Base-by-base conservation (phyloP, 1,140 invertebrate species). In the Calosoma granatense region DNA sequence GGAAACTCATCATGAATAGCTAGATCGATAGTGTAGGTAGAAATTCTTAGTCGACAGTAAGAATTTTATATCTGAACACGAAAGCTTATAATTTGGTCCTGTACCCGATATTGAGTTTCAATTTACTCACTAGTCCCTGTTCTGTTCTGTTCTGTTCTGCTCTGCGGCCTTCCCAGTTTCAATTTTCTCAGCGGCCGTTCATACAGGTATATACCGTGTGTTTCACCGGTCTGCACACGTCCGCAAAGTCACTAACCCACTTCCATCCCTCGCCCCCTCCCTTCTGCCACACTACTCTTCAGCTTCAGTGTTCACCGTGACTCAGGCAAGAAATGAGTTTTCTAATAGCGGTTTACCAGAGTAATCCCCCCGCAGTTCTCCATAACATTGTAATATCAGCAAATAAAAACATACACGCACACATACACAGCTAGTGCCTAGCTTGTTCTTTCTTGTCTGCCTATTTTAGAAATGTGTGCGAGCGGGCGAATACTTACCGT, bases 1-100 rank as follows among this genome's bases (percentile, higher is more conserved):
- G n/a, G n/a, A n/a, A 6, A 6, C 26, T 36, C 26, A 36, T 36
- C n/a, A n/a, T n/a, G n/a, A n/a, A n/a, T n/a, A n/a, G n/a, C n/a
- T n/a, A n/a, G n/a, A n/a, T n/a, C n/a, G n/a, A n/a, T n/a, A n/a
- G n/a, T n/a, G n/a, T n/a, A n/a, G n/a, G n/a, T n/a, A n/a, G n/a
- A n/a, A n/a, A n/a, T n/a, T n/a, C n/a, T n/a, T n/a, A n/a, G n/a
- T n/a, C n/a, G n/a, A n/a, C n/a, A n/a, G n/a, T n/a, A n/a, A n/a
- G n/a, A 47, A 47, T 47, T 47, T 47, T 47, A 47, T 47, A 47
- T 47, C 41, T 47, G 41, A 47, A 47, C 41, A 47, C 17, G 17
- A 47, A 47, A 47, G 41, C 17, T 47, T 47, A 47, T 47, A 47
- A 47, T 47, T 47, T 47, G 41, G 41, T 47, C 17, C 41, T 47